Evolutionary conservation across 2,113 vertebrate genomes (phyloP).

Genomic region (Bombycilla garrulus): DNA sequence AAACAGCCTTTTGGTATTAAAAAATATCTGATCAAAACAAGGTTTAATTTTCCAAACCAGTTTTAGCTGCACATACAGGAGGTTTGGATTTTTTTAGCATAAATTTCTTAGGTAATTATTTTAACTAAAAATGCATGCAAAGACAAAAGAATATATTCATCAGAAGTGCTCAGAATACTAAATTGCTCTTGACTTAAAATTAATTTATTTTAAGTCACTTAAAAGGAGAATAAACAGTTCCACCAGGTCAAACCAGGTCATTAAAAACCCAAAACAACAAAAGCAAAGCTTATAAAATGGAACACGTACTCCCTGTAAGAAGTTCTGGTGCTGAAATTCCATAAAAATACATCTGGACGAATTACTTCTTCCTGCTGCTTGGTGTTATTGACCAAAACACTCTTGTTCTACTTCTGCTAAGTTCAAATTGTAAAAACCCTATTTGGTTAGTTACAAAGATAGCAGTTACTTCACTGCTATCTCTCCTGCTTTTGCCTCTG

Average conservation of each 20-base stretch:
- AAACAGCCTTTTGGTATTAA: neutral
- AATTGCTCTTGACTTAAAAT: neutral
- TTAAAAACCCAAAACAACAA: neutral
- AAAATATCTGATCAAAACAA: neutral
- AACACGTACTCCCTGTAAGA: neutral
- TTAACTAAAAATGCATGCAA: neutral
- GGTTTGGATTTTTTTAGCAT: neutral
- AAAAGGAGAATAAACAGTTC: neutral
- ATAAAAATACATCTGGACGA: neutral
- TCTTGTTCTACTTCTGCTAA: neutral
- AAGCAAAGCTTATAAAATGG: neutral
- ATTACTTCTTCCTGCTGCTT: neutral
- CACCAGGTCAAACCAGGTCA: neutral
- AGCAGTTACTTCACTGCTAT: neutral
- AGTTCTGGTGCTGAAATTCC: neutral
- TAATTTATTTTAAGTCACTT: conserved; percentile 7
- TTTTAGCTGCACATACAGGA: neutral
- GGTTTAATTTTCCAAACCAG: neutral
- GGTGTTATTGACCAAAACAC: neutral
- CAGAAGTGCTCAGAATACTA: neutral
- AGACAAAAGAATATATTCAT: neutral
- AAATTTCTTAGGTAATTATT: neutral
- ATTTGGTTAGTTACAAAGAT: neutral
- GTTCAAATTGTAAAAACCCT: neutral
- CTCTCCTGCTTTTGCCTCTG: neutral